Base-by-base conservation (phyloP, 2,888 invertebrate genomes). In the Chrysomela aeneicollis region DNA sequence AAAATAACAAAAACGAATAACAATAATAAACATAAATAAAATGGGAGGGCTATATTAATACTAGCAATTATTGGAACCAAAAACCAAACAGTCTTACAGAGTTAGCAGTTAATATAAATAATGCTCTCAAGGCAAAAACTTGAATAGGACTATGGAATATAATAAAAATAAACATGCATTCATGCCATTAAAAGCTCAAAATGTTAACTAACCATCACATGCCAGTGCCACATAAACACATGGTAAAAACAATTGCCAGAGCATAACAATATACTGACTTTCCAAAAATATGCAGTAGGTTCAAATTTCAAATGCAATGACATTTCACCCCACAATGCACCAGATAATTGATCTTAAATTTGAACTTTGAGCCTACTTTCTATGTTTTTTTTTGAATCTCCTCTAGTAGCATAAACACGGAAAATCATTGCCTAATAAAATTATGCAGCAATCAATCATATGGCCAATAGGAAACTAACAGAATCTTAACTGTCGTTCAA, bases 401-500 rank as follows among this genome's bases (percentile, higher is more conserved):
- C 54, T 42, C 6, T 26, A 15, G 12, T 22, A n/a, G 30, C 55
- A n/a, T 12, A 26, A 47, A 54, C 17, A 58, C 47, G 4, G n/a
- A 42, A 42, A 42, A 42, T 12, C 9, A 42, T 3, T 15, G 15
- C 42, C 15, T 42, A 15, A 35, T 9, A n/a, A n/a, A 10, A 35
- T 37, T 52, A 59, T 21, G 53, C 47, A 35, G 52, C 15, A 54
- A 64, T 50, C 50, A 51, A 58, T 21, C 59, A 72, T 70, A 69
- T 71, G 69, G 71, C 69, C 68, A 73, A 71, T 68, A 74, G 68
- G 64, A 70, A 70, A 72, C 72, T 75, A 74, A 74, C 73, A 71
- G 74, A 71, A 72, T 74, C 73, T 78, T 76, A 77, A 76, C 78
- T 79, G 73, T 78, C 76, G 76, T 77, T 78, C 73, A 78, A 72